Base-by-base conservation (phyloP, 2,113 vertebrate genomes). In the Varanus salvator region DNA sequence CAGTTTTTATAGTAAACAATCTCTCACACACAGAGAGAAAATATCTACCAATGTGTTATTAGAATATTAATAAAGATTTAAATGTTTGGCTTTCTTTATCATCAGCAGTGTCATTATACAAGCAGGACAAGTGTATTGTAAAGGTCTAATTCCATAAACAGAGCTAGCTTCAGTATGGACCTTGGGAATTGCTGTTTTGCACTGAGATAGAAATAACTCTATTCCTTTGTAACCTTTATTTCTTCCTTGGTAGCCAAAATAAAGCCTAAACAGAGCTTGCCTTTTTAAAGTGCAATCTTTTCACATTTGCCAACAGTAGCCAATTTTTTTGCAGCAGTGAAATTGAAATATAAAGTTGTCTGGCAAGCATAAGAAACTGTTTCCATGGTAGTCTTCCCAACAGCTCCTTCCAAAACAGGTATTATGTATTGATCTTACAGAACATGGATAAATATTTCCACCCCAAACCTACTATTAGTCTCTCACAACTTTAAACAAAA, bases 51-150 rank as follows among this genome's bases (percentile, higher is more conserved):
- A 50, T 12, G 38, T 4, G 6, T 90, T 86, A 93, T 91, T 83
- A 92, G 93, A 89, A 88, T 89, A 84, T 93, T 91, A 94, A 92
- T 27, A 31, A 95, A 92, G 85, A 86, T 29, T 48, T n/a, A 89
- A 86, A 66, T 19, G 34, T 23, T 17, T 82, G 60, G 27, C 3
- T 0, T 72, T 83, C 64, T 54, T 60, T 0, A 50, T 74, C 77
- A 6, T 3, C 69, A 84, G 21, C 50, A 77, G 31, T 8, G 25
- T 21, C 83, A 89, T 38, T 88, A 81, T 87, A 29, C 74, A 87
- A 81, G 14, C 86, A 89, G 15, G 11, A 86, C 78, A 31, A 87
- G 76, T 6, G 8, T 7, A 68, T 0, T 0, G 21, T 23, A 68
- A 90, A 75, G 76, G 86, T 0, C 57, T 0, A 77, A 60, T 60